Base-by-base conservation (phyloP, 2,113 vertebrate species). In the Corydoras sp. region DNA sequence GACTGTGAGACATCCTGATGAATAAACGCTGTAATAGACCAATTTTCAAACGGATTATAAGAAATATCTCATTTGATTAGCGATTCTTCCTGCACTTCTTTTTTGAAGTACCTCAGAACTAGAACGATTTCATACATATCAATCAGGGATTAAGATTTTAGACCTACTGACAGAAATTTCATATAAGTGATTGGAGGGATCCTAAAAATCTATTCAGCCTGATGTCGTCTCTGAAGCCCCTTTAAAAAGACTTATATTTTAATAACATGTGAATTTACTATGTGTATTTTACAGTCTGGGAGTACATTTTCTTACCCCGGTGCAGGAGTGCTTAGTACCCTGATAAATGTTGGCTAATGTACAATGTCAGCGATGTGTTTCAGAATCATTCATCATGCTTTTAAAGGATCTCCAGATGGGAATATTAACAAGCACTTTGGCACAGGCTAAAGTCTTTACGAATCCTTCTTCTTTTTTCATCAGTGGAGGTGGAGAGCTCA, bases 201-300 rank as follows among this genome's bases (percentile, higher is more conserved):
- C 11, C n/a, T n/a, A 7, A 56, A n/a, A 14, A 56, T 79, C 82
- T 83, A 83, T 85, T 85, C 80, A 73, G 72, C 74, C 18, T 48
- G 35, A 59, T 49, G 15, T 48, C 35, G 24, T 18, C 56, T 68
- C 29, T 30, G 81, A 81, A 79, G 53, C 4, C 31, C 6, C 35
- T 50, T 65, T 82, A 85, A 86, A 82, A 85, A 80, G 83, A 87
- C 18, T 24, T 83, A 86, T 84, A 86, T 84, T 81, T 85, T 85
- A 82, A 82, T 86, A 88, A 86, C 81, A 85, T 83, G 81, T 79
- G 80, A 79, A 87, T 86, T 89, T 87, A 77, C 81, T 85, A 82
- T 82, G 84, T 86, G 80, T 81, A 80, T 83, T 85, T 85, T 85
- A 86, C 83, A 86, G 84, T 85, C 81, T 83, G 76, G 81, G 82